Evolutionary conservation across 92 coral and sea anemone species (phyloP).

Genomic region (Blastomussa wellsi): DNA sequence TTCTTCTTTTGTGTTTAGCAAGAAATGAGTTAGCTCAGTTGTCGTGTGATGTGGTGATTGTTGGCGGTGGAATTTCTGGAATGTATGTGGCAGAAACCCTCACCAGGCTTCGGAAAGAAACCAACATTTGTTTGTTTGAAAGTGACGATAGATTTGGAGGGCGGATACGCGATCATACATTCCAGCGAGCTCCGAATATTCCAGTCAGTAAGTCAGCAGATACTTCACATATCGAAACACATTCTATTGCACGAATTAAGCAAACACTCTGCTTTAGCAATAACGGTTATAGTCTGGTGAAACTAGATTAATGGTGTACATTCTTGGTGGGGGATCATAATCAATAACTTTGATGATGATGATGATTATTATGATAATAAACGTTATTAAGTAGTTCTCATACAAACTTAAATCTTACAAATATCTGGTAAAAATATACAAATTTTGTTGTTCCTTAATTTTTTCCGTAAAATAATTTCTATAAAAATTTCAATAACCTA

Average conservation of each 20-base stretch:
- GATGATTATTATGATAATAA: too few relatives aligned
- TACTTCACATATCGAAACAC: neutral
- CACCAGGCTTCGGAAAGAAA: conserved; percentile 15
- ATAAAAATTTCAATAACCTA: too few relatives aligned
- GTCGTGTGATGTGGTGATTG: conserved; percentile 22
- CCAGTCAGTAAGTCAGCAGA: conserved; percentile 17
- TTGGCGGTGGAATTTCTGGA: conserved; percentile 26
- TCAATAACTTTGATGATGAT: too few relatives aligned
- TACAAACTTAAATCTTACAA: too few relatives aligned
- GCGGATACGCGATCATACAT: conserved; percentile 13
- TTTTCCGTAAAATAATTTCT: too few relatives aligned
- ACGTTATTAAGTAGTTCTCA: too few relatives aligned
- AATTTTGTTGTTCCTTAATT: too few relatives aligned
- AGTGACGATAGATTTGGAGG: conserved; percentile 21
- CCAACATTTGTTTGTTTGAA: conserved; percentile 22
- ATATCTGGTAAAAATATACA: too few relatives aligned
- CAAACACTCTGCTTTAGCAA: too few relatives aligned
- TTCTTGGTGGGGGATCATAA: too few relatives aligned
- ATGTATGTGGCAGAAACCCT: conserved; percentile 10
- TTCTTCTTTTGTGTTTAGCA: neutral
- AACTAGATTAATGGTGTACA: too few relatives aligned
- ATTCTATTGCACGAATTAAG: neutral
- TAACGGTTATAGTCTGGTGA: too few relatives aligned
- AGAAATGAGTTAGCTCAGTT: neutral
- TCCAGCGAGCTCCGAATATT: neutral